These are phyloP conservation scores for Drosophila lutescens DNA, from an alignment of 2,888 invertebrate species.

Conservation along the genomic window DNA sequence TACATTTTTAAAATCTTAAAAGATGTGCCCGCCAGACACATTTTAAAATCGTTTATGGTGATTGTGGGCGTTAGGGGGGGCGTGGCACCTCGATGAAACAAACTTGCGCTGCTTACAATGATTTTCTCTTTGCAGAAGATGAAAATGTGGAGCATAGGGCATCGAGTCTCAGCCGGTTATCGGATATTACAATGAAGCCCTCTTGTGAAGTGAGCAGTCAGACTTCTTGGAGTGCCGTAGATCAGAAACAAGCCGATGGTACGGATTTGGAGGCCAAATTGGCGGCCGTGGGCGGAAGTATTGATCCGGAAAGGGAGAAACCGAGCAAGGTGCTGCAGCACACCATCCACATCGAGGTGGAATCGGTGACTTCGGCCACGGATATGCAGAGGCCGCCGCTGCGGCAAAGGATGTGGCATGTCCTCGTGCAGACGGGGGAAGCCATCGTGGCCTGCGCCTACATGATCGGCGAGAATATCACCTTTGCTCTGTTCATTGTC, in stretches of 20 bases:
- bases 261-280: slow-evolving; percentile 5
- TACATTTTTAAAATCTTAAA: too few species aligned
- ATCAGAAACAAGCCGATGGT: neutral
- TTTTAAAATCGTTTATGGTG: too few species aligned
- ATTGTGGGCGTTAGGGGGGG: too few species aligned
- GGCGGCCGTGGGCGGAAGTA: neutral
- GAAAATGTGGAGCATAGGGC: slow-evolving; percentile 19
- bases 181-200: slow-evolving; percentile 46
- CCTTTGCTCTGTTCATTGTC: slow-evolving; percentile 58
- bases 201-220: slow-evolving; percentile 54
- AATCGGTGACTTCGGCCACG: slow-evolving; percentile 59
- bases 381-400: slow-evolving; percentile 60
- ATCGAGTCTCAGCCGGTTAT: slow-evolving; percentile 46
- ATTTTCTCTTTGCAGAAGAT: neutral
- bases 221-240: slow-evolving; percentile 32
- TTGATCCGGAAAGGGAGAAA: neutral
- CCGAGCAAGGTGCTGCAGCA: slow-evolving; percentile 49
- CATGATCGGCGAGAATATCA: slow-evolving; percentile 70
- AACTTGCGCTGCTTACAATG: too few species aligned
- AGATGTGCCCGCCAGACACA: too few species aligned
- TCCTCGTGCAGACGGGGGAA: slow-evolving; percentile 54
- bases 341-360: slow-evolving; percentile 73
- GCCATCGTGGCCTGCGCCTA: slow-evolving; percentile 52
- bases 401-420: slow-evolving; percentile 60
- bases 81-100: too few species aligned